Evolutionary conservation across 2,888 invertebrate species (phyloP).

Genomic region (Mystacides longicornis): DNA sequence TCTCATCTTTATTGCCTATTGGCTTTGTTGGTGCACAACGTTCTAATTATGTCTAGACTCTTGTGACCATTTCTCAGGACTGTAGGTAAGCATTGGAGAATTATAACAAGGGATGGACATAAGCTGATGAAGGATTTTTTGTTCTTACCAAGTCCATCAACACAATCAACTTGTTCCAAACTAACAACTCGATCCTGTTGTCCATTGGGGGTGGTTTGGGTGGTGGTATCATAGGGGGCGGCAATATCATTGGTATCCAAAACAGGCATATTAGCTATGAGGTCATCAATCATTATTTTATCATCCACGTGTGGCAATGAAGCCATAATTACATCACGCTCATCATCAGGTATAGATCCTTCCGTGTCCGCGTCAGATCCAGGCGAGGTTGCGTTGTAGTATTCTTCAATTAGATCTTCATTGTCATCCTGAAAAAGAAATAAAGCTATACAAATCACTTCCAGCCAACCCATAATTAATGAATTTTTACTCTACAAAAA

Average conservation of each 20-base stretch:
- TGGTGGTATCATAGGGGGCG: slow-evolving; percentile 29
- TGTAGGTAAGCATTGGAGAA: too few relatives aligned
- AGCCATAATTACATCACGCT: slow-evolving; percentile 25
- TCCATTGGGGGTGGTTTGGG: slow-evolving; percentile 33
- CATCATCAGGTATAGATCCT: slow-evolving; percentile 39
- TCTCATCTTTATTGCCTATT: too few relatives aligned
- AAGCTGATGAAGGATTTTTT: not conserved
- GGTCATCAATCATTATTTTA: slow-evolving; percentile 33
- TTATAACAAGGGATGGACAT: too few relatives aligned
- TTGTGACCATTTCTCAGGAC: too few relatives aligned
- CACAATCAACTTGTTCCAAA: slow-evolving; percentile 10
- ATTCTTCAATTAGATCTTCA: slow-evolving; percentile 8
- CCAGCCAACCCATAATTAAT: too few relatives aligned
- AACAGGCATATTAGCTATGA: slow-evolving; percentile 34
- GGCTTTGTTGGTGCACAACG: too few relatives aligned
- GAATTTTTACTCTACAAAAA: too few relatives aligned
- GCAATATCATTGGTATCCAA: slow-evolving; percentile 28
- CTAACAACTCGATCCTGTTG: slow-evolving; percentile 34
- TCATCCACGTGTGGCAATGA: slow-evolving; percentile 26
- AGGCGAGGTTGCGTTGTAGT: slow-evolving; percentile 35
- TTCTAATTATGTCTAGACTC: too few relatives aligned
- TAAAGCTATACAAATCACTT: too few relatives aligned
- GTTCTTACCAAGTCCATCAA: slow-evolving; percentile 17
- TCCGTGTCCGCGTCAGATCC: slow-evolving; percentile 58
- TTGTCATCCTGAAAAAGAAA: slow-evolving; percentile 13